Base-by-base conservation (phyloP, 2,888 invertebrate species). In the Ephialtes manifestator region DNA sequence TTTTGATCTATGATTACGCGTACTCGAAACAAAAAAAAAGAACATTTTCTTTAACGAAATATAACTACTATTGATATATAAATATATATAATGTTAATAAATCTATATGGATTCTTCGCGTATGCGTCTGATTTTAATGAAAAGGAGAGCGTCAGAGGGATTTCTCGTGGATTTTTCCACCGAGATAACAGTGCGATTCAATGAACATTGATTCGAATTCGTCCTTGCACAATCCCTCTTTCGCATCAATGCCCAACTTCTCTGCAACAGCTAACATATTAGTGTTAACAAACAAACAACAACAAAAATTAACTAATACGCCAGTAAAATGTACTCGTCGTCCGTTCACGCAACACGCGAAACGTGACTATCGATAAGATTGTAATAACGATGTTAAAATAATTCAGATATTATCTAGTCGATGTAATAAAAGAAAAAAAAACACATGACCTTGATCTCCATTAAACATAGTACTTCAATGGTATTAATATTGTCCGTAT, bases 341-440 rank as follows among this genome's bases (percentile, higher is more conserved):
- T 84, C 81, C 84, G 18, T 78, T 84, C 43, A 58, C 60, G 81
- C 74, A 58, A 67, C 60, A 65, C 74, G 63, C 67, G 78, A 70
- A 65, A 18, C 72, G 84, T 71, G 81, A 78, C 78, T 84, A 81
- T 84, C 84, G 84, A 70, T 84, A 84, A 84, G 81, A 84, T 84
- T 84, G 84, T 84, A 72, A 84, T 84, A 84, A 84, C 70, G 81
- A 84, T 84, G 84, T 84, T 84, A 81, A 84, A 81, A 63, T 84
- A 84, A 81, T 84, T 84, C 84, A 84, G 60, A 76, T 76, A 84
- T 84, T 84, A 84, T 84, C 84, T 81, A 84, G 84, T 84, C 84
- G 84, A 84, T 84, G 84, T 84, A 84, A 81, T 84, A 84, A 84
- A 77, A 76, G 71, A 79, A 67, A 24, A 70, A 71, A 60, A 65